phyloP scores from a whole-genome alignment of 1,140 invertebrate species.

The Arctopsyche grandis region DNA sequence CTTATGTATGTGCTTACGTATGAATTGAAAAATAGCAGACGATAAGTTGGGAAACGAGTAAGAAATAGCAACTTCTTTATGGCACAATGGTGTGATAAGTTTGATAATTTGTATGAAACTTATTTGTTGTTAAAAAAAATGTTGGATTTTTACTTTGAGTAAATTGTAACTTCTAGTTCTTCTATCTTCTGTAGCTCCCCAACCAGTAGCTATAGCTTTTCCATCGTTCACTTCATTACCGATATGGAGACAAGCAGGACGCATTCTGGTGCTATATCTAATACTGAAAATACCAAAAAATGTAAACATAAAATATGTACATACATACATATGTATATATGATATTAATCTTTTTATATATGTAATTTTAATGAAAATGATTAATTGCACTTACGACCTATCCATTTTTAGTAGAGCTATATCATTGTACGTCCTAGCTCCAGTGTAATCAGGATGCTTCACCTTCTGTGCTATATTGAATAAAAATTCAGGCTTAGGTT shows the following conservation, averaged over 20 bases:
- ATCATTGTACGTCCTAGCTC: constrained; percentile 57
- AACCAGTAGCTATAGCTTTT: constrained; percentile 47
- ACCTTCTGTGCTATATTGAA: constrained; percentile 15
- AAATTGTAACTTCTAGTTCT: constrained; percentile 38
- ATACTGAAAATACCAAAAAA: constrained; percentile 39
- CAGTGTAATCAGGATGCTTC: constrained; percentile 48
- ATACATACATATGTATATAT: too few relatives aligned
- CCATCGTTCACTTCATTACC: constrained; percentile 21
- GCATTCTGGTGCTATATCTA: constrained; percentile 34
- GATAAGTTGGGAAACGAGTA: too few relatives aligned
- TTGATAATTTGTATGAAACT: too few relatives aligned
- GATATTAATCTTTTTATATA: too few relatives aligned
- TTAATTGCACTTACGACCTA: constrained; percentile 39
- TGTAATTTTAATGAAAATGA: not conserved
- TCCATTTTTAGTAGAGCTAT: constrained; percentile 58
- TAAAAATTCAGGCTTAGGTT: not conserved
- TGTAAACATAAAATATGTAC: not conserved
- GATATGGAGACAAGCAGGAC: constrained; percentile 52
- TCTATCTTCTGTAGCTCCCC: constrained; percentile 29
- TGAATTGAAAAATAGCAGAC: too few relatives aligned
- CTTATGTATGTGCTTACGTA: too few relatives aligned
- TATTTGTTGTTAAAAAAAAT: too few relatives aligned
- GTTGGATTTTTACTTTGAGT: constrained; percentile 35
- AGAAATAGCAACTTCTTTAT: too few relatives aligned
- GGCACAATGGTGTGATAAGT: too few relatives aligned